Base-by-base conservation (phyloP, 1,140 invertebrate species). In the Dinoponera quadriceps region DNA sequence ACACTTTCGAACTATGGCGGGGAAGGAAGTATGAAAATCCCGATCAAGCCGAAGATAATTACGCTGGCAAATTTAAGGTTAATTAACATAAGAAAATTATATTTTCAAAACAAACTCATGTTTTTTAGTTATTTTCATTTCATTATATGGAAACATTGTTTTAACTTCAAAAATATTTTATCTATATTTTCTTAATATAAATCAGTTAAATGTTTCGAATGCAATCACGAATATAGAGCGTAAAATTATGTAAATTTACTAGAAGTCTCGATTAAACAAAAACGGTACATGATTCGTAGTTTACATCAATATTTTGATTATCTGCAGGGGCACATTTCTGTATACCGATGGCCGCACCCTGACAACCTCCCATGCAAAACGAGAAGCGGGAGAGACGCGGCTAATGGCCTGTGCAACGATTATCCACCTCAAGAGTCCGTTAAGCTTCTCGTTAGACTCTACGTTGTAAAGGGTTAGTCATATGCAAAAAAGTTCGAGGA, bases 391-490 rank as follows among this genome's bases (percentile, higher is more conserved):
- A 89, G 84, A 86, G 89, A 88, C 84, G 90, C 78, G 0, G 89
- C 93, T 91, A 87, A 93, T 90, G 96, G 96, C 71, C 89, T 96
- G 83, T 95, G 96, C 89, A 92, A 95, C 90, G 95, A 97, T 90
- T 95, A 96, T 93, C 96, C 97, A 7, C 93, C 94, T 85, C 96
- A 97, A 92, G 95, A 96, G 80, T 94, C 96, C 5, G 89, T 96
- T n/a, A 96, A 96, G 83, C 95, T 97, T 57, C 90, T 97, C 3
- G 96, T 98, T 3, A 94, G 98, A 69, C 95, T 98, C 0, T 99
- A 98, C 93, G 93, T 98, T 22, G 94, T 99, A 27, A 95, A 95
- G 94, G 96, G 96, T 82, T 94, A 94, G 27, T 59, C 49, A 20
- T 65, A 44, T n/a, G 29, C 27, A 65, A 38, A 65, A 59, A 59